A percentile compares a stretch with the other conserved stretches of the same genome.
These are phyloP conservation scores for Synanthedon myopaeformis DNA, from an alignment of 2,888 invertebrate genomes.

Conservation along the genomic window DNA sequence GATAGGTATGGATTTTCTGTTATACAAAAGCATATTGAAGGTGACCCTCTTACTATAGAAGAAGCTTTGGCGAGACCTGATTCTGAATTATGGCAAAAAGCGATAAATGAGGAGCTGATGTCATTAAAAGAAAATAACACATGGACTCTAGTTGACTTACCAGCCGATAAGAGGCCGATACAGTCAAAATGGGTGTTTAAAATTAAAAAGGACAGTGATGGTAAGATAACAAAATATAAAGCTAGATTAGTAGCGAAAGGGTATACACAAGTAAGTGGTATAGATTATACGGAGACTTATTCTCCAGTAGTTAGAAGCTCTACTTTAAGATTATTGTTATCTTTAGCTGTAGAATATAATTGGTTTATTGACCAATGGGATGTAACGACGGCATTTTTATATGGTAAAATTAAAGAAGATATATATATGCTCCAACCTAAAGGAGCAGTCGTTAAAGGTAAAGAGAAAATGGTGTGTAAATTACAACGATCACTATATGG, in stretches of 20 bases:
- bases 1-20: too few species aligned
- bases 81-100: conserved; percentile 1
- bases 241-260: conserved; percentile 3
- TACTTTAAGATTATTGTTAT: conserved; percentile 1
- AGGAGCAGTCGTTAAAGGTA: neutral
- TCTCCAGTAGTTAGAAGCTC: conserved; percentile 3
- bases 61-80: neutral
- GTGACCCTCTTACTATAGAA: neutral
- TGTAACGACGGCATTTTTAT: neutral
- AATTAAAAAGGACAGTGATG: conserved; percentile 4
- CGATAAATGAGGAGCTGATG: conserved; percentile 1
- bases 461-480: conserved; percentile 3
- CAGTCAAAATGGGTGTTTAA: conserved; percentile 1
- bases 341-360: conserved; percentile 1
- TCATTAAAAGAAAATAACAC: neutral
- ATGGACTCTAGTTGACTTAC: neutral
- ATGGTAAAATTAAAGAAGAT: neutral
- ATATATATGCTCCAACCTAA: conserved; percentile 1
- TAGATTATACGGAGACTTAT: conserved; percentile 5
- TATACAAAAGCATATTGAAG: neutral
- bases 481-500: conserved; percentile 1
- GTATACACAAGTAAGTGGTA: conserved; percentile 2
- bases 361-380: conserved; percentile 3
- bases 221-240: conserved; percentile 2
- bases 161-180: neutral